Conservation (phyloP, 2,113 vertebrate genomes). For the Orthonyx spaldingii region DNA sequence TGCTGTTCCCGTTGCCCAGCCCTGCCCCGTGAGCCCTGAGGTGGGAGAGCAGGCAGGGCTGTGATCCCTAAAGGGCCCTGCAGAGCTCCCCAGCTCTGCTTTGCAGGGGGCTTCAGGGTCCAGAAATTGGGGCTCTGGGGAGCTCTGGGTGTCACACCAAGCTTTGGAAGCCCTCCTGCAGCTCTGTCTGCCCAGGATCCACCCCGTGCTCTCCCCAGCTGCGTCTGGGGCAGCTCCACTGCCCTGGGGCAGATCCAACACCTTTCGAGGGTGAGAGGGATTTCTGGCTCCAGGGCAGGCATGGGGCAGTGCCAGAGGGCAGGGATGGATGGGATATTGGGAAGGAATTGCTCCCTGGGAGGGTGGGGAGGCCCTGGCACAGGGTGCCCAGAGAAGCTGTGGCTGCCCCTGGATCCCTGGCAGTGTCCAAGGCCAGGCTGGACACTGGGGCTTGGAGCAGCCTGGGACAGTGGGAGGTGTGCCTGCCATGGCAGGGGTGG, state of each 20-base stretch:
- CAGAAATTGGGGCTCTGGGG: neutral
- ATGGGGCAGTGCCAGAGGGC: neutral
- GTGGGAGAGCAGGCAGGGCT: neutral
- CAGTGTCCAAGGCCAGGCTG: neutral
- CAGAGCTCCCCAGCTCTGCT: neutral
- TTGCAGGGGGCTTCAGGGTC: neutral
- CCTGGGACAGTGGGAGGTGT: neutral
- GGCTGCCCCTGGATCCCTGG: neutral
- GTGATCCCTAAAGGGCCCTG: too few species aligned
- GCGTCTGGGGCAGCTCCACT: neutral
- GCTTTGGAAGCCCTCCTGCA: neutral
- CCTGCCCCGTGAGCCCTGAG: neutral
- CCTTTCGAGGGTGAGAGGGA: neutral
- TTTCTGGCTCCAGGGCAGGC: neutral
- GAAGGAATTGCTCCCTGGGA: neutral
- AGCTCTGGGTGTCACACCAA: neutral
- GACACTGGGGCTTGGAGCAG: neutral
- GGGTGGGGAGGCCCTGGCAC: neutral
- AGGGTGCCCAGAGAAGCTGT: neutral
- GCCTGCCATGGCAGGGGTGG: neutral
- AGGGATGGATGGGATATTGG: neutral
- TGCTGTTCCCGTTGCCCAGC: neutral
- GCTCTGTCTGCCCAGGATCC: neutral
- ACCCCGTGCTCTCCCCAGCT: neutral
- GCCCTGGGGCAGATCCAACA: neutral